Percentiles rank a stretch among this genome's conserved stretches.
Conservation (phyloP, 2,113 vertebrate species). For the Pygathrix nemaeus region DNA sequence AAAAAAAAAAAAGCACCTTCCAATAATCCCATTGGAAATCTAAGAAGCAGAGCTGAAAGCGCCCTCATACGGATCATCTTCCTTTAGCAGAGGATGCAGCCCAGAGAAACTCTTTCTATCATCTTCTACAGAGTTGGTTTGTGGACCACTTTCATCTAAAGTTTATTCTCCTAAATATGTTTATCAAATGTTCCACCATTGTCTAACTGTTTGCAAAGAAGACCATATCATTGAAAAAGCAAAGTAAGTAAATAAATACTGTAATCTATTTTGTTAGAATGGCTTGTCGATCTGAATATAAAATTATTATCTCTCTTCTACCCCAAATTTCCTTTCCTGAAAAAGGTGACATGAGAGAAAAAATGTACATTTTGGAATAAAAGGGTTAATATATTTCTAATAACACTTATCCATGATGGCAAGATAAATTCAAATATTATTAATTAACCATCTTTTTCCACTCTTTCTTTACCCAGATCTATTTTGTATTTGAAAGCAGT, state of each 20-base stretch:
- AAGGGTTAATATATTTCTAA: not conserved
- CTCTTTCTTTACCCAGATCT: not conserved
- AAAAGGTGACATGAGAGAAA: not conserved
- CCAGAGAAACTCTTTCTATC: not conserved
- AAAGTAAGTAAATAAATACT: not conserved
- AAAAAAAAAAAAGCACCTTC: no score
- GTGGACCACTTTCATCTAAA: not conserved
- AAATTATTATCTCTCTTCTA: not conserved
- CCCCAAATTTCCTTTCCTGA: not conserved
- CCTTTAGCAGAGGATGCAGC: not conserved
- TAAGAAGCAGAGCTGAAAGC: not conserved
- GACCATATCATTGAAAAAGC: not conserved
- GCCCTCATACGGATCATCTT: not conserved
- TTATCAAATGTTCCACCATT: not conserved
- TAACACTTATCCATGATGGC: not conserved
- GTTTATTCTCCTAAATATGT: not conserved
- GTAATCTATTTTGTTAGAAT: not conserved
- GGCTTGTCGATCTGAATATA: not conserved
- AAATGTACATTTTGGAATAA: not conserved
- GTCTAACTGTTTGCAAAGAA: not conserved
- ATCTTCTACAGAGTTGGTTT: not conserved
- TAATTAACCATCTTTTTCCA: not conserved
- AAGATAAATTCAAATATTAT: not conserved
- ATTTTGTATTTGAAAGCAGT: not conserved
- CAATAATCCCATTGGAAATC: not conserved